A percentile compares a stretch with the other conserved stretches of the same genome.
These are phyloP conservation scores for Phycodurus eques DNA, from an alignment of 2,113 vertebrate genomes.

Conservation along the genomic window DNA sequence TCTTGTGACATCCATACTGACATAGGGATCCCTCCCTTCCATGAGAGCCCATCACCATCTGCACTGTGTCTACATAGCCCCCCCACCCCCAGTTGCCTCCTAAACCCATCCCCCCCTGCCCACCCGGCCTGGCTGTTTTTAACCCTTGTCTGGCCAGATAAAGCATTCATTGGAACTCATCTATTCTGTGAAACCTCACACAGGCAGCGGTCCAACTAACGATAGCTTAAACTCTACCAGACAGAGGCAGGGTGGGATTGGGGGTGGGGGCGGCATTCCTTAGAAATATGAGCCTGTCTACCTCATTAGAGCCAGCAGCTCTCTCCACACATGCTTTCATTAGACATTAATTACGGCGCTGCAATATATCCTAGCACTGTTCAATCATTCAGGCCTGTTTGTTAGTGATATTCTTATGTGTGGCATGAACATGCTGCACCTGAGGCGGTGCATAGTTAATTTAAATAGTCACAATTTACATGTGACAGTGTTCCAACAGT, in stretches of 20 bases:
- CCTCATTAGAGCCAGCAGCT: conserved; percentile 1
- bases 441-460: conserved; percentile 14
- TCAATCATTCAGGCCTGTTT: background rate
- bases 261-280: conserved; percentile 9
- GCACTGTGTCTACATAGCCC: conserved; percentile 17
- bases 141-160: conserved; percentile 56
- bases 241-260: background rate
- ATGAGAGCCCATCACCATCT: conserved; percentile 39
- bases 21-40: conserved; percentile 27
- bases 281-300: conserved; percentile 18
- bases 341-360: background rate
- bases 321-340: conserved; percentile 3
- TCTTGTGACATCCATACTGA: conserved; percentile 24
- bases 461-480: conserved; percentile 11
- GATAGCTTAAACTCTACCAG: conserved; percentile 10
- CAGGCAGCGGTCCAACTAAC: conserved; percentile 22
- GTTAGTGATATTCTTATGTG: conserved; percentile 1
- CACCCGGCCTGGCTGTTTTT: conserved; percentile 47
- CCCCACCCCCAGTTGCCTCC: conserved; percentile 45
- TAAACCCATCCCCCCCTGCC: conserved; percentile 59
- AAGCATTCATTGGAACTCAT: conserved; percentile 43
- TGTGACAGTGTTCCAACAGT: background rate
- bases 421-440: conserved; percentile 10
- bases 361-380: background rate
- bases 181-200: conserved; percentile 15